A percentile compares a stretch with the other conserved stretches of the same genome.
Evolutionary conservation across 2,113 vertebrate genomes (phyloP).

Genomic region (Heterotilapia buettikoferi): DNA sequence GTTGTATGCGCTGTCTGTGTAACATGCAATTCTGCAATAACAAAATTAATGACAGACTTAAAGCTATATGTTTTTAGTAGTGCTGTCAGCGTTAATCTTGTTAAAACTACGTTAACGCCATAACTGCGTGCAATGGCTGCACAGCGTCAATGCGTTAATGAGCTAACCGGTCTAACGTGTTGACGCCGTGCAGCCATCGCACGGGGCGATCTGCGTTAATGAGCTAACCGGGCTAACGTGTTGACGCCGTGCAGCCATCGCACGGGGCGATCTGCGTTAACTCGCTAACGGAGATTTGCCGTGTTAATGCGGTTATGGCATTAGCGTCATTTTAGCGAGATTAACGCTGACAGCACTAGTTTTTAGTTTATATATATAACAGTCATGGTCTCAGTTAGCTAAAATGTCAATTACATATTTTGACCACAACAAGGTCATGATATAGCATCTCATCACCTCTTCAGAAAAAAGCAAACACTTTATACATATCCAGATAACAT

Average conservation of each 20-base stretch:
- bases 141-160: not conserved
- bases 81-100: not conserved
- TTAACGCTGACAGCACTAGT: not conserved
- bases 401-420: not conserved
- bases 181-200: accelerated
- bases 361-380: not conserved
- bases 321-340: not conserved
- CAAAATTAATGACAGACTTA: not conserved
- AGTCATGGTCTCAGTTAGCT: not conserved
- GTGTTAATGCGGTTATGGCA: accelerated
- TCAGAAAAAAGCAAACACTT: not conserved
- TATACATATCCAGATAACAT: not conserved
- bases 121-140: not conserved
- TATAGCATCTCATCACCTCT: not conserved
- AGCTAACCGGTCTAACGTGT: not conserved
- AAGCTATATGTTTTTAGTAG: not conserved
- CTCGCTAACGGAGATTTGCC: not conserved
- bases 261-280: not conserved
- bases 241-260: accelerated
- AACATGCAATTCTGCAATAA: not conserved
- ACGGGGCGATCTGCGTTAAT: not conserved
- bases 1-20: not conserved
- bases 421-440: not conserved
- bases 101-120: not conserved
- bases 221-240: not conserved